Base-by-base conservation (phyloP, 2,113 vertebrate species). In the Bubo scandiacus region DNA sequence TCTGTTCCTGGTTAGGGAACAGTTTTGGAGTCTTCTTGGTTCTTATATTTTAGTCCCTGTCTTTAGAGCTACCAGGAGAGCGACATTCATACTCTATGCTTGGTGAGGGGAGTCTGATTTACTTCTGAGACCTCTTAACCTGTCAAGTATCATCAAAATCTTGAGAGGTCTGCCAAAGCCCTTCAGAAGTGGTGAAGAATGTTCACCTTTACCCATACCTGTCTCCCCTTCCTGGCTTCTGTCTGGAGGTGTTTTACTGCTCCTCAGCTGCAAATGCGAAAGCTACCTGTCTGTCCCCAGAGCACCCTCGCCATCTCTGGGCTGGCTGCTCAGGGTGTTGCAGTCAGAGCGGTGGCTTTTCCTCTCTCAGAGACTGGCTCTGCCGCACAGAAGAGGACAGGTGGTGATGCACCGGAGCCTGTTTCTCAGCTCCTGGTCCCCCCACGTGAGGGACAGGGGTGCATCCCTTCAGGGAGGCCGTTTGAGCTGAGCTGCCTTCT, bases 151-250 rank as follows among this genome's bases (percentile, higher is more conserved):
- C 57, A 38, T 57, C 22, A 68, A 32, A 90, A 74, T 58, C 25
- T 65, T 84, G 51, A 71, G 47, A 71, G 25, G 15, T 90, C 57
- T 93, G 57, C 47, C 29, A 40, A 40, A 79, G 38, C 32, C 57
- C 52, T 74, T 82, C n/a, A 51, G 61, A 36, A 78, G 65, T 0
- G 1, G 8, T 81, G 83, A 68, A 54, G 36, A 40, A 36, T 18
- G 16, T 61, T 80, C 40, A 34, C 27, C 1, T 0, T 0, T 63
- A 57, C 51, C 2, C 0, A 14, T 49, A 51, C 29, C 34, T 1
- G 0, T 62, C 38, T 71, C 27, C 8, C 43, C 90, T 86, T 77
- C 51, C 49, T 65, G 27, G 21, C 30, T 68, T 58, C 70, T 10
- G 1, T 61, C 51, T 52, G 55, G 47, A 73, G 38, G 16, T 27